Evolutionary conservation across 2,113 vertebrate genomes (phyloP), one percentile per base, ranked within the genome.

Genomic region (Otocyon megalotis): DNA sequence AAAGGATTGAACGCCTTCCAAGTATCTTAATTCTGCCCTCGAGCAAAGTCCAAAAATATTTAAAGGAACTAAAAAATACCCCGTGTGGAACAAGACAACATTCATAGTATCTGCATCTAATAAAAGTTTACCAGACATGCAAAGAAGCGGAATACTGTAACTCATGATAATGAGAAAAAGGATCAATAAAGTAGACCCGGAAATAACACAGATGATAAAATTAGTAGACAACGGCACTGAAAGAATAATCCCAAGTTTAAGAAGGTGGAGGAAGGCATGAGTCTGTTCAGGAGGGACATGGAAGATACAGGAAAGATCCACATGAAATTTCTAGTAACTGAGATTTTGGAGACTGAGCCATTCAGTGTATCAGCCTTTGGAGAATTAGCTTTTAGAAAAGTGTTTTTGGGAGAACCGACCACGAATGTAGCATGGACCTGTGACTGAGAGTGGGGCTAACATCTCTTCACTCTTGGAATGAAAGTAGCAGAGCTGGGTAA

Each of bases 191-290:
- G 71, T 4, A 58, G 50, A 91, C 13, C 17, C 72, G 67, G 69
- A 86, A 80, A 80, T 91, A 85, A 80, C 37, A 91, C 24, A 91
- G 35, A 69, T 32, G 32, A 91, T 71, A 62, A 79, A 86, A 80
- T 69, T 69, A 58, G 26, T 35, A 80, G 63, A 50, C 4, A 28
- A 37, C 19, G 54, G 32, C 54, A 71, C 37, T 69, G 62, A 32
- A 86, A 67, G 17, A 77, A 32, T 85, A 60, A 91, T 79, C 62
- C 77, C 37, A 90, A 58, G 30, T 79, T 67, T 54, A 53, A 85
- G 71, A 81, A 72, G 32, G 20, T 87, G 13, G 10, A 92, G 74
- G 54, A 87, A 92, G 60, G 53, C 30, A 87, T 0, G 11, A 63
- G 15, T 30, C 22, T 56, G n/a, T 81, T 87, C 63, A n/a, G 10